A percentile compares a stretch with the other conserved stretches of the same genome.
Conservation (phyloP, 2,888 invertebrate species). For the Dermolepida albohirtum region DNA sequence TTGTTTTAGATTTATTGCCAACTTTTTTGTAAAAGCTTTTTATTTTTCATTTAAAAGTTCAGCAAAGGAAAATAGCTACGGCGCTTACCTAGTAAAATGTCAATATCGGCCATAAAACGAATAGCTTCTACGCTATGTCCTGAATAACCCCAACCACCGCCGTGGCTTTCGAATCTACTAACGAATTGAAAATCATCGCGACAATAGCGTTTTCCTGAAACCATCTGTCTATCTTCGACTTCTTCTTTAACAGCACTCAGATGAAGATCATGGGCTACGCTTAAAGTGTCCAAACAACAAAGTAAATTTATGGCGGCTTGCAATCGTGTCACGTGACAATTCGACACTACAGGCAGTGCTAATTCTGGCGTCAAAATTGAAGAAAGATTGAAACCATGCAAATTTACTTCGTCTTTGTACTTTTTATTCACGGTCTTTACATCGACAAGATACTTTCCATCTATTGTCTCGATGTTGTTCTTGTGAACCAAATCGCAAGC, state of each 20-base stretch:
- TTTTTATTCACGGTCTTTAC: constrained; percentile 51
- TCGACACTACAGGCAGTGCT: constrained; percentile 79
- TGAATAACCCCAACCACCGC: constrained; percentile 98
- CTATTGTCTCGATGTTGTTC: constrained; percentile 57
- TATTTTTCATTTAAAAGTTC: too few relatives aligned
- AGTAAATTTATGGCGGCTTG: constrained; percentile 92
- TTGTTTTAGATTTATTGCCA: too few relatives aligned
- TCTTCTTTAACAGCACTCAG: constrained; percentile 66
- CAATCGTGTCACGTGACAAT: constrained; percentile 80
- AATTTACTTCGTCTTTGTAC: constrained; percentile 49
- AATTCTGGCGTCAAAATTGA: constrained; percentile 85
- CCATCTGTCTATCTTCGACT: constrained; percentile 66
- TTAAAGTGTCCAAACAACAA: constrained; percentile 90
- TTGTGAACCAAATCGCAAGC: constrained; percentile 76
- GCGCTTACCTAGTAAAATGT: constrained; percentile 78
- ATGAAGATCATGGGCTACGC: constrained; percentile 80
- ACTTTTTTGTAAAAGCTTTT: too few relatives aligned
- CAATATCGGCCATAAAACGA: constrained; percentile 93
- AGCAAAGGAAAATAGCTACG: too few relatives aligned
- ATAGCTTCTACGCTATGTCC: constrained; percentile 97
- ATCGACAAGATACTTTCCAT: constrained; percentile 55
- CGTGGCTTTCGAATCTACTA: constrained; percentile 93
- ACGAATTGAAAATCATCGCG: constrained; percentile 86
- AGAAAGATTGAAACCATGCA: constrained; percentile 60
- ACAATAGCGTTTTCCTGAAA: constrained; percentile 73